Evolutionary conservation across 2,888 invertebrate genomes (phyloP).

Genomic region (Acheta domesticus): DNA sequence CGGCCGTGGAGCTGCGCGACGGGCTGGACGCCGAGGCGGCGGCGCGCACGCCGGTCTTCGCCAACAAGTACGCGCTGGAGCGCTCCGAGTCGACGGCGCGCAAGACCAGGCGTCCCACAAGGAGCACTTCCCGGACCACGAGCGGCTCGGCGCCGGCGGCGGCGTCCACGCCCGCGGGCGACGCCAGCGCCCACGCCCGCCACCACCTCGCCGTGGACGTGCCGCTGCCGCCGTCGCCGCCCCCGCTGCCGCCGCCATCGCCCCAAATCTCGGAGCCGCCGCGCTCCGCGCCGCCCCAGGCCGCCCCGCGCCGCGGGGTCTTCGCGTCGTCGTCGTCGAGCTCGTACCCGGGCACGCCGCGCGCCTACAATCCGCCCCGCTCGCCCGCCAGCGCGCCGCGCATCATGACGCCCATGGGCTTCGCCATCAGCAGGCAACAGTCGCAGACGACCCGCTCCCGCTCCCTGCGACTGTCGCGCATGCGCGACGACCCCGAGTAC

Average conservation of each 20-base stretch:
- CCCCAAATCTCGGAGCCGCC: constrained; percentile 40
- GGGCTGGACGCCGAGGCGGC: constrained; percentile 7
- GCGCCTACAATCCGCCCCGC: constrained; percentile 41
- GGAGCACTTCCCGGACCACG: constrained; percentile 29
- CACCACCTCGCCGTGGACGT: background rate
- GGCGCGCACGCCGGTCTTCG: constrained; percentile 55
- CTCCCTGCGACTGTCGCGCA: constrained; percentile 30
- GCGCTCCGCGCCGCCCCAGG: constrained; percentile 42
- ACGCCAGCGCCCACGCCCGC: background rate
- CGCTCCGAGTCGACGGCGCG: constrained; percentile 45
- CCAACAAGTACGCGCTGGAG: constrained; percentile 67
- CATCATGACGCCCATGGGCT: constrained; percentile 67
- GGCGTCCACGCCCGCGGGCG: background rate
- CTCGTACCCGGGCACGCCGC: constrained; percentile 41
- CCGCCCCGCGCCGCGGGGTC: constrained; percentile 39
- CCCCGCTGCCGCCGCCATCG: constrained; percentile 39
- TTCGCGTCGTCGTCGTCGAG: constrained; percentile 40
- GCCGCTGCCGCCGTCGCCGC: background rate
- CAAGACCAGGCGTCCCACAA: constrained; percentile 37
- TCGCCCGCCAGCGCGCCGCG: constrained; percentile 49
- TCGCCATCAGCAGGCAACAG: constrained; percentile 57
- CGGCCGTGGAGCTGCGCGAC: constrained; percentile 11
- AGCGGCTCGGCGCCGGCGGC: background rate
- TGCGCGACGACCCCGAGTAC: constrained; percentile 38
- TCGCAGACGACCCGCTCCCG: constrained; percentile 24